These are phyloP conservation scores for Paraplagusia blochii DNA, from an alignment of 2,113 vertebrate genomes.

Conservation along the genomic window DNA sequence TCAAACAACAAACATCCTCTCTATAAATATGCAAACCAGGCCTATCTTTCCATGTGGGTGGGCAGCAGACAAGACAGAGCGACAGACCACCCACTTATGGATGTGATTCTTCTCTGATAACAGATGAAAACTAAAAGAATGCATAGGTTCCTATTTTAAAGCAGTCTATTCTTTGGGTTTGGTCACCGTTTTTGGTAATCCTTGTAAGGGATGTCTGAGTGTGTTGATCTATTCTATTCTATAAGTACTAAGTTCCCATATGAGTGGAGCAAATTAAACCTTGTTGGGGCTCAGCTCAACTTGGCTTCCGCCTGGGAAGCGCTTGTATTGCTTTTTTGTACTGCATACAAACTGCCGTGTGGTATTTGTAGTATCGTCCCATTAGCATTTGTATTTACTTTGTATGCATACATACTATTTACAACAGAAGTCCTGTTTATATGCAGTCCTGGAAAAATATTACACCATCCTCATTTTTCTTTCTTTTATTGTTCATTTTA, in stretches of 20 bases:
- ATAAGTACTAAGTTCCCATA: conserved; percentile 22
- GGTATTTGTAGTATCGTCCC: no score
- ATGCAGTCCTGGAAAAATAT: no score
- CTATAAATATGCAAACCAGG: conserved; percentile 72
- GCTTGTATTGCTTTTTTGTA: conserved; percentile 3
- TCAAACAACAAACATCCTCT: conserved; percentile 72
- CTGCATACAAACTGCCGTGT: background rate
- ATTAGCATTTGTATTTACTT: no score
- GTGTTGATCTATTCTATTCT: background rate
- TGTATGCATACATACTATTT: no score
- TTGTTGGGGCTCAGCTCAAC: conserved; percentile 35
- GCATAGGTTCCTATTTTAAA: background rate
- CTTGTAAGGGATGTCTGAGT: conserved; percentile 46
- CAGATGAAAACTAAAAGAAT: conserved; percentile 25
- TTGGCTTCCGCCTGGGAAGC: no score
- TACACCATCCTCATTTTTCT: no score
- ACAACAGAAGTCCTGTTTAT: no score
- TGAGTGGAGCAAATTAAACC: background rate
- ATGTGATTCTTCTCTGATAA: conserved; percentile 35
- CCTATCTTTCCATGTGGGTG: conserved; percentile 48
- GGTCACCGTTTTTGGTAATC: conserved; percentile 15
- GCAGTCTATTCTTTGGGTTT: conserved; percentile 16
- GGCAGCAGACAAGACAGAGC: conserved; percentile 37
- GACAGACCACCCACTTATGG: conserved; percentile 62
- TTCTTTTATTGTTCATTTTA: no score